Evolutionary conservation across 2,113 vertebrate species (phyloP), one percentile per base, ranked within the genome.

Genomic region (Cervus canadensis): DNA sequence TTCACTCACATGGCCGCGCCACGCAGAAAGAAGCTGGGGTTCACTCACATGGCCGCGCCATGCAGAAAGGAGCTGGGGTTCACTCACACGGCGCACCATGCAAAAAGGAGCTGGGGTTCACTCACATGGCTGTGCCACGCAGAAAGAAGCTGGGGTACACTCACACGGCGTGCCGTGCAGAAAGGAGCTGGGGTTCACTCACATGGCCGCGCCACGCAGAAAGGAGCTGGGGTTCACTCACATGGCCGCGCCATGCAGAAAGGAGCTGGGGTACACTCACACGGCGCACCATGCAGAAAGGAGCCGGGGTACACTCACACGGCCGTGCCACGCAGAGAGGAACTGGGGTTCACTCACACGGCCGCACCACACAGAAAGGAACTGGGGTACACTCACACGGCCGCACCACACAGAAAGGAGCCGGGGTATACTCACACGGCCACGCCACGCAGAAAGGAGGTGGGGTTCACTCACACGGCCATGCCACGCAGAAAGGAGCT

Each of bases 141-240:
- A 19, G 74, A 40, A 40, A 48, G 17, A 28, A 40, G 56, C 36
- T 14, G 14, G 36, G 30, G 33, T 15, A 21, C n/a, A 59, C 36
- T 0, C 1, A 45, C 2, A 2, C 0, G 4, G 43, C 40, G 2
- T 9, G 6, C 50, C 2, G 1, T 3, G 1, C 2, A 15, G 74
- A 40, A 40, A 48, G 17, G 23, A 40, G 56, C 36, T 36, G 36
- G 36, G 36, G 36, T 36, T 36, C 36, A 36, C 36, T 36, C 36
- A 36, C 36, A 36, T 36, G 36, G 36, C 36, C 2, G 36, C 2
- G 36, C 36, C 36, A 36, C 4, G 1, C 2, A 19, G 74, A 40
- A 40, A 48, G 17, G n/a, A 40, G 56, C 36, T 14, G 14, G 36
- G 30, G 40, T 15, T 16, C n/a, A 59, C 36, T 0, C 1, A 45